Base-by-base conservation (phyloP, 1,140 invertebrate genomes). In the Heterodera carotae region DNA sequence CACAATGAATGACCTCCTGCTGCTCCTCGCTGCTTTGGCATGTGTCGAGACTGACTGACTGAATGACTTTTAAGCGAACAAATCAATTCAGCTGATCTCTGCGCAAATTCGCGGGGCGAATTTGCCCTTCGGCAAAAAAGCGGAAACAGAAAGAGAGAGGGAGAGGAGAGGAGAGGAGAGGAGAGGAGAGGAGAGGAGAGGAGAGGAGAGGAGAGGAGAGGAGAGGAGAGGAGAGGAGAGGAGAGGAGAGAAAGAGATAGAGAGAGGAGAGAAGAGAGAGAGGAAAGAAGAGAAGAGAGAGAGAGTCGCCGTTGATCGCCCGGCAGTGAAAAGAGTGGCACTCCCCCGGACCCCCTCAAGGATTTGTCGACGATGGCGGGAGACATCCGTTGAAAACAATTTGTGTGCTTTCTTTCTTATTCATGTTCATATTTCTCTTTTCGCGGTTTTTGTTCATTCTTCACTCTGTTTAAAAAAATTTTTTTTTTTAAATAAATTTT, bases 71-170 rank as follows among this genome's bases (percentile, higher is more conserved):
- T 6, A 43, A 43, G 39, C 39, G 39, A 43, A 8, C 39, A 43
- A 6, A 8, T 43, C 39, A 43, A 12, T n/a, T n/a, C 39, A 43
- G 48, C 15, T 56, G 48, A 56, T 4, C 48, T 22, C 48, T 22
- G 15, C 48, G 48, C 48, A 18, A 12, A 56, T n/a, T 56, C 48
- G 12, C 48, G 15, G 18, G 22, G 48, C 48, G 48, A 53, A 56
- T 56, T 56, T 56, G 48, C 22, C 48, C 48, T 56, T 56, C 48
- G 48, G 48, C 48, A 56, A 56, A 56, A n/a, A 43, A 56, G 48
- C 48, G 48, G 48, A 22, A 53, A 53, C 3, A 18, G 48, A 53
- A 53, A 53, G 48, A 53, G 48, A 53, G 48, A 53, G 15, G 15
- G 48, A 18, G 15, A 53, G 15, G 15, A 12, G 48, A 12, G 15